Evolutionary conservation across 1,140 invertebrate genomes (phyloP).

Genomic region (Globodera rostochiensis): DNA sequence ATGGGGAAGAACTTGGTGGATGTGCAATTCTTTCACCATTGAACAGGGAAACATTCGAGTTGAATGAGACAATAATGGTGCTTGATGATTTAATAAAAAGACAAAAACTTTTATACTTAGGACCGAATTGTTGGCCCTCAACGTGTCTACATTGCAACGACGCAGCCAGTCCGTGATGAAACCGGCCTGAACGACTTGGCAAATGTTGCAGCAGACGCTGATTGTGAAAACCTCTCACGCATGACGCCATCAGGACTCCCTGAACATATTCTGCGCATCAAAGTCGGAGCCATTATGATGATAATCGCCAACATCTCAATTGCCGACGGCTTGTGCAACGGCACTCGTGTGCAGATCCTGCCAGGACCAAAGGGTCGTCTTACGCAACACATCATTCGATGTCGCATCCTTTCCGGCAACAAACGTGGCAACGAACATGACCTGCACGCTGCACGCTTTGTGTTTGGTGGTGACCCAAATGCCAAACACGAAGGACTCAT

Average conservation of each 20-base stretch:
- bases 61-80: neutral
- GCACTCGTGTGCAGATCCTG: neutral
- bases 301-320: neutral
- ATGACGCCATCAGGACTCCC: neutral
- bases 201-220: neutral
- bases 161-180: neutral
- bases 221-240: neutral
- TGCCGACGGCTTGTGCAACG: conserved; percentile 2
- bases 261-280: neutral
- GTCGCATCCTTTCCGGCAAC: neutral
- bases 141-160: neutral
- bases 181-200: neutral
- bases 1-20: neutral
- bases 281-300: neutral
- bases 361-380: neutral
- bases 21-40: neutral
- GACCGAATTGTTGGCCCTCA: neutral
- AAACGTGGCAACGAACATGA: neutral
- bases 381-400: neutral
- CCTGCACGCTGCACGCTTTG: neutral
- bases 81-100: no score
- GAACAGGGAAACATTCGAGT: conserved; percentile 1
- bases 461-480: conserved; percentile 9
- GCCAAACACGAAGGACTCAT: neutral
- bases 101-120: neutral